Conservation (phyloP, 2,888 invertebrate genomes). For the Mythimna vitellina region DNA sequence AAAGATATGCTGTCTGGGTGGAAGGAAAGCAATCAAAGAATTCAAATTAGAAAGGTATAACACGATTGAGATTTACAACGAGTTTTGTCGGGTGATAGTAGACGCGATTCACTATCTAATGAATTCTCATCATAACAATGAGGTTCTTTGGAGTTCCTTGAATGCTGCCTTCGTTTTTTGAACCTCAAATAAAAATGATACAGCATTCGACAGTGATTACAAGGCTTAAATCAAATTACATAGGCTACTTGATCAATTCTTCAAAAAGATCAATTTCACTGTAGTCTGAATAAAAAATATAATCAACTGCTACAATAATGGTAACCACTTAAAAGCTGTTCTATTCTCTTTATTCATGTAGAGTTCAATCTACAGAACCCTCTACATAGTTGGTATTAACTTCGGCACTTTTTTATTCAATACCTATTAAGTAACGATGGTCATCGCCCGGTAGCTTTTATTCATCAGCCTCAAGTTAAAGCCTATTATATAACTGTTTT, state of each 20-base stretch:
- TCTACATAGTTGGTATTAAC: slow-evolving; percentile 12
- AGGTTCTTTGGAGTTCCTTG: slow-evolving; percentile 44
- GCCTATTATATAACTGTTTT: slow-evolving; percentile 59
- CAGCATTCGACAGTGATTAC: neutral
- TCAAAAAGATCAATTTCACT: neutral
- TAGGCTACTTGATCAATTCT: neutral
- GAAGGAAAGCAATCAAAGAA: slow-evolving; percentile 68
- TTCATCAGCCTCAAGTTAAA: slow-evolving; percentile 53
- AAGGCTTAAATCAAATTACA: neutral
- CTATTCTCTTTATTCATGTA: neutral
- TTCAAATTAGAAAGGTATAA: slow-evolving; percentile 74
- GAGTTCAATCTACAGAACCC: slow-evolving; percentile 28
- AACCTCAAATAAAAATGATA: neutral
- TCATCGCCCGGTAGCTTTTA: slow-evolving; percentile 70
- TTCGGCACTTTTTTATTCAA: slow-evolving; percentile 54
- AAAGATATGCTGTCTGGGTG: slow-evolving; percentile 56
- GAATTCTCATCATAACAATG: slow-evolving; percentile 63
- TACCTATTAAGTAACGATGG: slow-evolving; percentile 70
- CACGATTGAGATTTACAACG: slow-evolving; percentile 58
- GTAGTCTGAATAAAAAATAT: neutral
- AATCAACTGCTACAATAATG: neutral
- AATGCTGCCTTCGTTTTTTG: neutral
- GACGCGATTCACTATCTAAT: slow-evolving; percentile 52
- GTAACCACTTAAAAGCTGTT: neutral
- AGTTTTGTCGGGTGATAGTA: slow-evolving; percentile 61